A percentile compares a stretch with the other conserved stretches of the same genome.
These are phyloP conservation scores for Acropternis orthonyx DNA, from an alignment of 2,797 vertebrate genomes.

Conservation along the genomic window DNA sequence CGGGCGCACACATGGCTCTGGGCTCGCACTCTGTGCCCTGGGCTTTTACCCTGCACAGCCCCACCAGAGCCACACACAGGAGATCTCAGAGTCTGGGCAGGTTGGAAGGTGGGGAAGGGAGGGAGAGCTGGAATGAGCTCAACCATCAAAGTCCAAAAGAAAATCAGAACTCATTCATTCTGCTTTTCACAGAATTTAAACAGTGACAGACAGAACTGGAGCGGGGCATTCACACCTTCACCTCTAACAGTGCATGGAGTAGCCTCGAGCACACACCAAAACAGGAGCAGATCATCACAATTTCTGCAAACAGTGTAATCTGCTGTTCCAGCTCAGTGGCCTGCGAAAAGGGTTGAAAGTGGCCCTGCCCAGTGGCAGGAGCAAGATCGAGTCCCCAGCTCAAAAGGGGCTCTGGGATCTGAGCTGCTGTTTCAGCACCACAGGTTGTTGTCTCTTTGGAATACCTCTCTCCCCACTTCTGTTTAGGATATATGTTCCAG, in stretches of 20 bases:
- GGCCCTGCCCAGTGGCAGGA: neutral
- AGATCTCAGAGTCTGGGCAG: neutral
- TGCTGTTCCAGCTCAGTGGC: neutral
- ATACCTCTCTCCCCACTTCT: neutral
- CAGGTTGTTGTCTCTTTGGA: neutral
- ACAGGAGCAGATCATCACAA: neutral
- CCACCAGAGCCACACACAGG: accelerated
- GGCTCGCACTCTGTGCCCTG: accelerated
- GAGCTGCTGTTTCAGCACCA: neutral
- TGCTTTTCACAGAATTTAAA: neutral
- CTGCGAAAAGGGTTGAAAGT: neutral
- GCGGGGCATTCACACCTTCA: neutral
- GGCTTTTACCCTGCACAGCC: neutral
- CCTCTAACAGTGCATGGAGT: neutral
- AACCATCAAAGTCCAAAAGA: neutral
- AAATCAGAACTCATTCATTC: neutral
- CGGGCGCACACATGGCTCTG: accelerated
- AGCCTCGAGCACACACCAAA: neutral
- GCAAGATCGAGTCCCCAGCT: neutral
- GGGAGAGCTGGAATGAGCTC: neutral
- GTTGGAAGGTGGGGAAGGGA: neutral
- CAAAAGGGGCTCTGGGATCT: neutral
- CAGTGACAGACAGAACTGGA: neutral
- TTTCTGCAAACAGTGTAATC: neutral
- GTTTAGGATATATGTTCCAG: neutral